Conservation (phyloP, 2,888 invertebrate genomes). For the Andrena haemorrhoa region DNA sequence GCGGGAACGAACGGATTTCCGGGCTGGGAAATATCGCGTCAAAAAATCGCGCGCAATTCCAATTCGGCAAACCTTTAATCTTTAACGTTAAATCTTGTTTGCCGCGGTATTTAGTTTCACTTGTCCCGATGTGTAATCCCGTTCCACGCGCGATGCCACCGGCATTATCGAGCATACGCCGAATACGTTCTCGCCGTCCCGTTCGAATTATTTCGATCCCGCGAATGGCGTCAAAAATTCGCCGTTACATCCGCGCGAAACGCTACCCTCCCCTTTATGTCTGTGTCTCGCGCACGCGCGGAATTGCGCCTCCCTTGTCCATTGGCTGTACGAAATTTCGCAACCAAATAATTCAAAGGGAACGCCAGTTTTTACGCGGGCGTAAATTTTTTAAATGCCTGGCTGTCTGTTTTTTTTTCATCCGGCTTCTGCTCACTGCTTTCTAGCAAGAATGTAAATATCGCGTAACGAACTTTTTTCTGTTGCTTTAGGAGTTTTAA, state of each 20-base stretch:
- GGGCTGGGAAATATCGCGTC: slow-evolving; percentile 13
- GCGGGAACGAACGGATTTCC: slow-evolving; percentile 8
- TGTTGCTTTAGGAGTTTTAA: not conserved
- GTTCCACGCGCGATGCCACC: not conserved
- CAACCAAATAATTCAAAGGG: not conserved
- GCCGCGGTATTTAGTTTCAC: slow-evolving; percentile 19
- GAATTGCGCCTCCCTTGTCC: not conserved
- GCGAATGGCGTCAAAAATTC: slow-evolving; percentile 11
- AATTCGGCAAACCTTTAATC: slow-evolving; percentile 43
- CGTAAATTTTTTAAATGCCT: slow-evolving; percentile 8
- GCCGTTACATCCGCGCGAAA: slow-evolving; percentile 1
- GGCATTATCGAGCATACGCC: slow-evolving; percentile 18
- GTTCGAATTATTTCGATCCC: slow-evolving; percentile 28
- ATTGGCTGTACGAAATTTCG: not conserved
- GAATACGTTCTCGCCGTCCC: not conserved
- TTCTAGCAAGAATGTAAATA: not conserved
- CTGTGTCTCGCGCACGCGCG: not conserved
- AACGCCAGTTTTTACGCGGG: not conserved
- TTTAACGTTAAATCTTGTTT: slow-evolving; percentile 39
- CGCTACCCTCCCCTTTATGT: not conserved
- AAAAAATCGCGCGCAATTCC: slow-evolving; percentile 28
- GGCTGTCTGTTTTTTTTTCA: not conserved
- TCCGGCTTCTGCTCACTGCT: not conserved
- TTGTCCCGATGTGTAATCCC: slow-evolving; percentile 28
- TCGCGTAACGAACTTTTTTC: slow-evolving; percentile 7